Base-by-base conservation (phyloP, 2,797 vertebrate genomes). In the Gallinago stenura region DNA sequence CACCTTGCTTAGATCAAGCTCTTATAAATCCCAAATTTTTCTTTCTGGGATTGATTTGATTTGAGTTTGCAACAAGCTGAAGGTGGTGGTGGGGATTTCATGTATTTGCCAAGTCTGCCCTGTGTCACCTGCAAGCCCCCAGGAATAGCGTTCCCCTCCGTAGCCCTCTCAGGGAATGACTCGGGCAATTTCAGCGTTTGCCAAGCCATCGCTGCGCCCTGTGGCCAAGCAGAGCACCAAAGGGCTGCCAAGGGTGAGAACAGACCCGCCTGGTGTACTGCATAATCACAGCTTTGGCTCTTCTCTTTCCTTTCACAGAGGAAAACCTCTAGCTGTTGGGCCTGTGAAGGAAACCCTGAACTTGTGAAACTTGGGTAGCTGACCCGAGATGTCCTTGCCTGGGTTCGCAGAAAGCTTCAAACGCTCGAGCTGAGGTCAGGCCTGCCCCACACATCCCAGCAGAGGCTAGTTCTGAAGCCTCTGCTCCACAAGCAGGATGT, bases 291-390 rank as follows among this genome's bases (percentile, higher is more conserved):
- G 35, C 35, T 31, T 60, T 60, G 57, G 39, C 48, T 30, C 6
- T 7, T 18, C 45, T 35, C n/a, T 48, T 58, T 14, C 50, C 30
- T 48, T 60, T 28, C n/a, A 9, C 21, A 20, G 24, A 37, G 17
- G 33, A 79, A 54, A 83, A 30, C 35, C 26, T 22, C 56, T 22
- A 20, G 39, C 46, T 87, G 68, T 73, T 41, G 56, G 31, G 33
- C n/a, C 58, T 65, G 39, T 20, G 66, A 48, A 53, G 28, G 46
- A 61, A 85, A 50, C 17, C 25, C 20, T 9, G 28, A 54, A 39
- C 0, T 4, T 21, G 45, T 17, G 31, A 48, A 48, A 46, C 0
- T 1, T 50, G 24, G 12, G 71, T 30, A 57, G 50, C 61, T 58
- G 25, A 28, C 58, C 37, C 48, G 30, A 19, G 53, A 68, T 19